A percentile compares a stretch with the other conserved stretches of the same genome.
Evolutionary conservation across 1,140 invertebrate genomes (phyloP).

Genomic region (Cheumatopsyche charites): DNA sequence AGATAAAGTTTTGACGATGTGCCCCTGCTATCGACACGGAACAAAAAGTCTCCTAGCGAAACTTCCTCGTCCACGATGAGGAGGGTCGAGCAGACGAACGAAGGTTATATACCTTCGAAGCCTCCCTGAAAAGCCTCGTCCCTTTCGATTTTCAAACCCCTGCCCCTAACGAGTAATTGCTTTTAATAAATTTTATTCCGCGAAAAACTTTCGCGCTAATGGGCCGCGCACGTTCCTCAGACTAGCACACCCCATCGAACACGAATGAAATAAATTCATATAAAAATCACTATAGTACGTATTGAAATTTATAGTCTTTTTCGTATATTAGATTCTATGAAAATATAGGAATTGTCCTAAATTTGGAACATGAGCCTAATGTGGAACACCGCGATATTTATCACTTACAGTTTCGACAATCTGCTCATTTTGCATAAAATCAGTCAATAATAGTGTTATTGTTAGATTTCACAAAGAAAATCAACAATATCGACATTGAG

Average conservation of each 20-base stretch:
- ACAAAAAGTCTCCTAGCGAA: not conserved
- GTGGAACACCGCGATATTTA: too few relatives aligned
- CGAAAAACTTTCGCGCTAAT: constrained; percentile 40
- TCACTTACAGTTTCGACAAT: too few relatives aligned
- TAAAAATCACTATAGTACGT: too few relatives aligned
- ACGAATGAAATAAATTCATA: not conserved
- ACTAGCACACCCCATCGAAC: constrained; percentile 24
- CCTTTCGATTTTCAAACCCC: not conserved
- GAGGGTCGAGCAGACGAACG: not conserved
- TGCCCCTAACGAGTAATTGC: constrained; percentile 41
- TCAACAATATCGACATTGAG: too few relatives aligned
- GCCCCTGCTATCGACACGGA: constrained; percentile 14
- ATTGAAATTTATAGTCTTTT: too few relatives aligned
- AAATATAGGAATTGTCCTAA: too few relatives aligned
- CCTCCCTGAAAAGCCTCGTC: not conserved
- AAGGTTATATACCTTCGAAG: not conserved
- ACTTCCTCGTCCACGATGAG: too few relatives aligned
- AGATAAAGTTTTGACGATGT: constrained; percentile 24
- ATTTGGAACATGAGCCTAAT: too few relatives aligned
- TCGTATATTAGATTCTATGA: too few relatives aligned
- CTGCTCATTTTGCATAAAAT: too few relatives aligned
- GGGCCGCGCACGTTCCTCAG: constrained; percentile 9
- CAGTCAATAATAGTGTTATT: too few relatives aligned
- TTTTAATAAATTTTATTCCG: constrained; percentile 45
- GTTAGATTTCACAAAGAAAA: too few relatives aligned